These are phyloP conservation scores for Kradibia gibbosae DNA, from an alignment of 1,140 invertebrate genomes.

Conservation along the genomic window DNA sequence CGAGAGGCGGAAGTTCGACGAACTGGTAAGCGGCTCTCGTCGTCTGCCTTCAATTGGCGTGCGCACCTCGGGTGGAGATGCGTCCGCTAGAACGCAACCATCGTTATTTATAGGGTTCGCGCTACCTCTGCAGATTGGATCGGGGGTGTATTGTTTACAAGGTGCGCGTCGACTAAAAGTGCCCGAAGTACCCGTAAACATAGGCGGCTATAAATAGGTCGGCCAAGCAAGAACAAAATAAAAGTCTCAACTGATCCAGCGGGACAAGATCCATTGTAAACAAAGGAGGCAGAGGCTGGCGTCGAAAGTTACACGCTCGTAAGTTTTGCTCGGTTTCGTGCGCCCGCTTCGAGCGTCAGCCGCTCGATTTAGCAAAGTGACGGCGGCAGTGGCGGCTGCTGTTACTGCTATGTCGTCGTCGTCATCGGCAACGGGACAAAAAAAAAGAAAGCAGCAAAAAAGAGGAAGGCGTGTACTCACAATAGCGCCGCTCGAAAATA, in stretches of 20 bases:
- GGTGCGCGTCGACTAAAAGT: background rate
- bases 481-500: constrained; percentile 3
- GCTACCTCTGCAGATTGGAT: background rate
- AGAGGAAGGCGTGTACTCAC: background rate
- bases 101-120: background rate
- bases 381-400: background rate
- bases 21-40: background rate
- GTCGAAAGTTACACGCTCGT: constrained; percentile 6
- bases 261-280: constrained; percentile 9
- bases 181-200: background rate
- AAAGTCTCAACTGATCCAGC: background rate
- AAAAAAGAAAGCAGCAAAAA: background rate
- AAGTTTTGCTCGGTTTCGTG: constrained; percentile 9
- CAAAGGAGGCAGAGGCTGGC: background rate
- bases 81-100: background rate
- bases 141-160: background rate
- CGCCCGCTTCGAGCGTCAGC: background rate
- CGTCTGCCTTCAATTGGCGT: background rate
- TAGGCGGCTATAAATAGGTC: background rate
- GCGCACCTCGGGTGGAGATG: too few species aligned
- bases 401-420: too few species aligned
- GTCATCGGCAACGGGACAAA: background rate
- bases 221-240: background rate
- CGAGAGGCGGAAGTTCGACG: constrained; percentile 40
- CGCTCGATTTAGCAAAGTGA: constrained; percentile 4